A percentile compares a stretch with the other conserved stretches of the same genome.
Conservation (phyloP, 2,113 vertebrate genomes). For the Hiodon tergisus region DNA sequence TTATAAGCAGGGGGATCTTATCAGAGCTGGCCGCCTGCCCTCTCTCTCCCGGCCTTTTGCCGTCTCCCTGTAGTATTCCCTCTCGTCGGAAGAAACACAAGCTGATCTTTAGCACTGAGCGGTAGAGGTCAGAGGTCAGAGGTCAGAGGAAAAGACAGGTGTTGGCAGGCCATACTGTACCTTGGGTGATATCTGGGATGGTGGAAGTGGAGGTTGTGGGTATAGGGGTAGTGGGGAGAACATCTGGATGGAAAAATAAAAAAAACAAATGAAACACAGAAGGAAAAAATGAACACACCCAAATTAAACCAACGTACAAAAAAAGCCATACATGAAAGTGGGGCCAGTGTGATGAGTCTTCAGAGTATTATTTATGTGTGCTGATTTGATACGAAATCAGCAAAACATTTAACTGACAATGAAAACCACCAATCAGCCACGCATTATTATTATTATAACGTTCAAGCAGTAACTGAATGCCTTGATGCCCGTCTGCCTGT, state of each 20-base stretch:
- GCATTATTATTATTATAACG: too few relatives aligned
- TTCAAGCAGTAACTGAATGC: too few relatives aligned
- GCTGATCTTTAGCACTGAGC: too few relatives aligned
- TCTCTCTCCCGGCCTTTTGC: slow-evolving; percentile 18
- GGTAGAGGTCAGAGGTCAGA: slow-evolving; percentile 6
- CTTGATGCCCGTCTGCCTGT: too few relatives aligned
- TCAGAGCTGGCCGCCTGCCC: slow-evolving; percentile 44
- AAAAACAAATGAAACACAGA: slow-evolving; percentile 19
- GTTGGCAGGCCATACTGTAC: slow-evolving; percentile 64
- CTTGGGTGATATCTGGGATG: slow-evolving; percentile 66
- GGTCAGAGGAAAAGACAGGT: slow-evolving; percentile 23
- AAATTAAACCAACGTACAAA: slow-evolving; percentile 49
- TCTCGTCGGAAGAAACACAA: too few relatives aligned
- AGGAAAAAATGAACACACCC: slow-evolving; percentile 34
- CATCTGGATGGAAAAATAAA: slow-evolving; percentile 73
- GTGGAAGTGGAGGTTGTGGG: slow-evolving; percentile 58
- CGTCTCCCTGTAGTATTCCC: too few relatives aligned
- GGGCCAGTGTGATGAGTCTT: slow-evolving; percentile 18
- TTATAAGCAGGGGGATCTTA: slow-evolving; percentile 56
- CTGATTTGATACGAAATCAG: too few relatives aligned
- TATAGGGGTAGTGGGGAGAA: slow-evolving; percentile 69
- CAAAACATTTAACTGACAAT: too few relatives aligned
- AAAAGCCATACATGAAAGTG: slow-evolving; percentile 45
- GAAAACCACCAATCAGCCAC: too few relatives aligned
- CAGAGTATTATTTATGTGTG: too few relatives aligned